Base-by-base conservation (phyloP, 2,113 vertebrate species). In the Xiphorhynchus elegans region DNA sequence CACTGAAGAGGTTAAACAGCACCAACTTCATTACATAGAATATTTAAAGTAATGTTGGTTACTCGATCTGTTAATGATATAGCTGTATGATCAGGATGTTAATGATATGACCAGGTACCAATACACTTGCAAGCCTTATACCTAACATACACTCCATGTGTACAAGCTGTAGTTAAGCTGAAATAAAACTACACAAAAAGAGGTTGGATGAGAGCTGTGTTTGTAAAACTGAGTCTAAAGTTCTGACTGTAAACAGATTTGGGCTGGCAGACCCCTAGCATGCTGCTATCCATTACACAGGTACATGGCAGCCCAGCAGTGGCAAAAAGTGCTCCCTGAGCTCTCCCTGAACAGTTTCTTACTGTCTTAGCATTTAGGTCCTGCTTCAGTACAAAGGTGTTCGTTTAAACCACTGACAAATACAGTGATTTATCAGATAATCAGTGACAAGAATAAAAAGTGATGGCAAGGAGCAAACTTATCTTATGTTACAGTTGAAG, bases 361-460 rank as follows among this genome's bases (percentile, higher is more conserved):
- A 37, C 60, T 44, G 7, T 40, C 21, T 52, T 37, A 46, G 9
- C 20, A 5, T 29, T 56, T 49, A 70, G 19, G 77, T 5, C 13
- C 7, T 46, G n/a, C 18, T 66, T 33, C 23, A 49, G n/a, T 19
- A 8, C 49, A 68, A 56, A 7, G 2, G 3, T 79, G 4, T 33
- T 63, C 26, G 17, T 37, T 85, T 88, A 92, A 92, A 83, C 9
- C 39, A 17, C n/a, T 21, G 58, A 13, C 47, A 76, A 73, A 80
- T 19, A 5, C 18, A 76, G 40, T 29, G 29, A 64, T 92, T 75
- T 64, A 26, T 52, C 63, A 44, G 23, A 29, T 67, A 31, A 80
- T 2, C 2, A 35, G 17, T 5, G 13, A 52, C 33, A 35, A 11
- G 33, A 68, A 55, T 31, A 33, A 64, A 35, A 0, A 0, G 13